Evolutionary conservation across 92 coral and sea anemone genomes (phyloP).

Genomic region (Porites cylindrica): DNA sequence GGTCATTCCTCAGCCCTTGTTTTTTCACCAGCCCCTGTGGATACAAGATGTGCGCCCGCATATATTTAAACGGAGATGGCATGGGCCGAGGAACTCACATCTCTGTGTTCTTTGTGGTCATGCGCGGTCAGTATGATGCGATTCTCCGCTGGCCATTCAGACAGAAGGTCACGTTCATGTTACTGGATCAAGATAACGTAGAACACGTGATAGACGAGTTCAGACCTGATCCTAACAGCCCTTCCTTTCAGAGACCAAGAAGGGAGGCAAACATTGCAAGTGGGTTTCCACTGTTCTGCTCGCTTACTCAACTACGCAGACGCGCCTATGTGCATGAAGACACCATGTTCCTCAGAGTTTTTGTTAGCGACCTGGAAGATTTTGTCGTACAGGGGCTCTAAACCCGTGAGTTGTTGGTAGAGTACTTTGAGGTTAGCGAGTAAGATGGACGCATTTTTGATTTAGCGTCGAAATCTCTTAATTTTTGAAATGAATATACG

Average conservation of each 20-base stretch:
- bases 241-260: conserved; percentile 48
- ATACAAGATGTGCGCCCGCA: conserved; percentile 57
- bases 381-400: no score
- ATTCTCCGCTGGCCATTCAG: conserved; percentile 66
- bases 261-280: conserved; percentile 38
- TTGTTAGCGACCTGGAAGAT: background rate
- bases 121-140: conserved; percentile 51
- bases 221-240: conserved; percentile 58
- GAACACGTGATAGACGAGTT: conserved; percentile 58
- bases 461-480: no score
- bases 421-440: no score
- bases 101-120: conserved; percentile 45
- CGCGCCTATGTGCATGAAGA: conserved; percentile 15
- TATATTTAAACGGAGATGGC: conserved; percentile 49
- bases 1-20: background rate
- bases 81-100: conserved; percentile 37
- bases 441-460: no score
- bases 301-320: conserved; percentile 13
- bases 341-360: background rate
- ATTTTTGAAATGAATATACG: no score
- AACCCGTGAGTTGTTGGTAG: no score
- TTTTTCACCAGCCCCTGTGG: conserved; percentile 36
- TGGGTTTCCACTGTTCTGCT: conserved; percentile 33
- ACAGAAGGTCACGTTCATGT: conserved; percentile 50
- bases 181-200: conserved; percentile 49